Base-by-base conservation (phyloP, 2,113 vertebrate species). In the Arenaria interpres region DNA sequence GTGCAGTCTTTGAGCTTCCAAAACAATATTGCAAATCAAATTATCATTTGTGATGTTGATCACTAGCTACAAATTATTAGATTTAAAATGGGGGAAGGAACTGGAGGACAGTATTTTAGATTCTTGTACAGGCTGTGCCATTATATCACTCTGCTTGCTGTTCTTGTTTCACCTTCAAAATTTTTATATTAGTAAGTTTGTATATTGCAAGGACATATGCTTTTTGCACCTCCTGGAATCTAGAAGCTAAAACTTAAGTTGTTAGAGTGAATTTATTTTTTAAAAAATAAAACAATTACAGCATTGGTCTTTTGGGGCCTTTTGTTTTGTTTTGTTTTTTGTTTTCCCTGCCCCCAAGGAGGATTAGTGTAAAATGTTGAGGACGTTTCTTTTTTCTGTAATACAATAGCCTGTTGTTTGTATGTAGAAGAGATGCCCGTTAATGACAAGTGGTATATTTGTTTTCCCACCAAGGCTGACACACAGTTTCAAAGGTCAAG, bases 391-490 rank as follows among this genome's bases (percentile, higher is more conserved):
- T 96, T 96, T 74, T 93, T 93, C 83, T 95, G 37, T 69, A 33
- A 45, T 46, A 98, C 97, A 97, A 97, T 96, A 46, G 94, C 77
- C 92, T 96, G 85, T 92, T 98, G 93, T 98, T 96, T 53, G 3
- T 43, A 80, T 78, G 96, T 54, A 96, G 89, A 96, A 97, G 94
- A 88, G 94, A 80, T 86, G 68, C 46, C 73, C 8, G 9, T 95
- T 98, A 96, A 96, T 92, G 93, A 95, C 96, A 94, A 98, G 81
- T 88, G 64, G 94, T 96, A 89, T 98, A 95, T 98, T 98, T 98
- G 97, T 98, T 98, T 98, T 98, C 98, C 98, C 98, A 98, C 98
- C 97, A 27, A 96, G 96, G 67, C 94, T 96, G 98, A 98, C 97
- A 96, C 94, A 62, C 84, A 92, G 96, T 95, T 97, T 90, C 78